Base-by-base conservation (phyloP, 2,797 vertebrate species). In the Pipistrellus kuhlii region DNA sequence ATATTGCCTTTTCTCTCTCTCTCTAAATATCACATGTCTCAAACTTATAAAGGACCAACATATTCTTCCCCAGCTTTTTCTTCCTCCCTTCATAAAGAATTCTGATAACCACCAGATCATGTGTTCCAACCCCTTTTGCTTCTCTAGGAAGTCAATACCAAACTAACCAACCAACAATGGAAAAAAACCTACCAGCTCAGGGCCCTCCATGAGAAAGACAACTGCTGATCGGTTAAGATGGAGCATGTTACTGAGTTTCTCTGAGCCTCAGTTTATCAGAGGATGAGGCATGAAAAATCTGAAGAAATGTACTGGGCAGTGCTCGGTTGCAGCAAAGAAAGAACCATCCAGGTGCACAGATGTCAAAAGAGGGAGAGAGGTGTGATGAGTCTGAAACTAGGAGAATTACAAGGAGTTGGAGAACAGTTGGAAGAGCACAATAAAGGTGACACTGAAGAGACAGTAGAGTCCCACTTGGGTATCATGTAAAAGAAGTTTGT, bases 21-120 rank as follows among this genome's bases (percentile, higher is more conserved):
- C 35, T 72, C 57, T 88, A 84, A 84, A 69, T 51, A 38, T 93
- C 66, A 84, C 88, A 57, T 18, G 20, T 87, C 44, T 90, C 71
- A 88, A 83, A 85, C 30, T 44, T 77, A 51, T 1, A 21, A 80
- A 53, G 18, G 13, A 3, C 27, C 27, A 10, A n/a, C 71, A 55
- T 76, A 25, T 21, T 25, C 6, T 48, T 69, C 30, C 41, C 25
- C 2, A 5, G 57, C 53, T 85, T 68, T 73, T 38, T 59, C 38
- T 76, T 82, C 62, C 46, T 90, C 25, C n/a, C 8, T 82, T 76
- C 27, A n/a, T 48, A 69, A 86, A 71, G 81, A 66, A 48, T 72
- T 53, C 25, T 66, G 23, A 25, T 53, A 69, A 77, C 38, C 21
- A 78, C 51, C 27, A 71, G 55, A 68, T 12, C 12, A 23, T 13